A percentile compares a stretch with the other conserved stretches of the same genome.
These are phyloP conservation scores for Presbytis comata DNA, from an alignment of 2,797 vertebrate genomes.

Conservation along the genomic window DNA sequence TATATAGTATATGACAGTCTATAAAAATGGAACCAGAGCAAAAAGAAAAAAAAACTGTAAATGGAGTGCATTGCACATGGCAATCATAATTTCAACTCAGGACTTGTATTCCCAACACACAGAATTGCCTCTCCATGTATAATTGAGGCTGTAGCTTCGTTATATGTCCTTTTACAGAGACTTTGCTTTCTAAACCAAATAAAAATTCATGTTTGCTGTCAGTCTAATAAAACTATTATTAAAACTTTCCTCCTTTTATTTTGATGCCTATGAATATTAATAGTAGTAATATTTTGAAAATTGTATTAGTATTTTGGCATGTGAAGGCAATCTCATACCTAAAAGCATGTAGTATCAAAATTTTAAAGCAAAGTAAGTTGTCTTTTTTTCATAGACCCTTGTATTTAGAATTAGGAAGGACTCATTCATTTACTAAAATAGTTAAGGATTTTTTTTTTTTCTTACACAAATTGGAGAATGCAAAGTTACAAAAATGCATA, in stretches of 20 bases:
- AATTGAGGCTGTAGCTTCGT: conserved; percentile 27
- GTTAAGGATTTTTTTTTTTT: background rate
- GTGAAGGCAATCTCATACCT: background rate
- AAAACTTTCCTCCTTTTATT: conserved; percentile 30
- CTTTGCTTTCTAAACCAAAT: conserved; percentile 27
- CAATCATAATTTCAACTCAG: conserved; percentile 25
- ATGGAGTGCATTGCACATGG: conserved; percentile 52
- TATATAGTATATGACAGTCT: conserved; percentile 66
- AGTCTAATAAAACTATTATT: conserved; percentile 16
- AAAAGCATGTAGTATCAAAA: background rate
- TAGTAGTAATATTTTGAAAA: background rate
- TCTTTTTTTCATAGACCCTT: background rate
- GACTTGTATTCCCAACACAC: conserved; percentile 30
- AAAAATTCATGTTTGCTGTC: background rate
- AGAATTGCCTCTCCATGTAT: background rate
- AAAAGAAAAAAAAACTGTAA: conserved; percentile 31
- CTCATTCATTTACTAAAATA: conserved; percentile 24
- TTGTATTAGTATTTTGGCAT: background rate
- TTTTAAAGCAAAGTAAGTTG: background rate
- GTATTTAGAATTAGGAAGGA: background rate
- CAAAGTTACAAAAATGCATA: background rate
- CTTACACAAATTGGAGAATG: background rate
- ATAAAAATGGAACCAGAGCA: conserved; percentile 66
- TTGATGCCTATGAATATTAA: background rate
- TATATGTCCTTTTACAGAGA: background rate